Percentiles rank a stretch among this genome's conserved stretches.
These are phyloP conservation scores for Excalfactoria chinensis DNA, from an alignment of 2,113 vertebrate genomes.

Conservation along the genomic window DNA sequence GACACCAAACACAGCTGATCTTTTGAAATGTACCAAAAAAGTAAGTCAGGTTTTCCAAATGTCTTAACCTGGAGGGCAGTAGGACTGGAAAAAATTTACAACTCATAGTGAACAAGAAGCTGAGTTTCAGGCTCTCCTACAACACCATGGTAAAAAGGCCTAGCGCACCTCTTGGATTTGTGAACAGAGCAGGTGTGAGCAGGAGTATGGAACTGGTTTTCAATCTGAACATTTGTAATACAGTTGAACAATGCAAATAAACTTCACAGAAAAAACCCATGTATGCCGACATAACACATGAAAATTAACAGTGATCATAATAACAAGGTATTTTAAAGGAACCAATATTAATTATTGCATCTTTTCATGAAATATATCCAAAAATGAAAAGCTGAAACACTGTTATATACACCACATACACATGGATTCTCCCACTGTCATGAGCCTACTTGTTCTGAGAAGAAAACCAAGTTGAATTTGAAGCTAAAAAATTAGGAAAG, in stretches of 20 bases:
- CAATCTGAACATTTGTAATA: background rate
- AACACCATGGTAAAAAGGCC: background rate
- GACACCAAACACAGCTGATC: background rate
- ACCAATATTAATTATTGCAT: background rate
- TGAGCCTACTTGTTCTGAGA: background rate
- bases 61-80: background rate
- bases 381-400: background rate
- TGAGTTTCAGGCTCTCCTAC: background rate
- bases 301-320: background rate
- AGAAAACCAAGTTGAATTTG: background rate
- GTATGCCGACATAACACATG: fast-evolving
- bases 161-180: background rate
- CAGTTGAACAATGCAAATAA: background rate
- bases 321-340: background rate
- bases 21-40: background rate
- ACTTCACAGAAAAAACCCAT: background rate
- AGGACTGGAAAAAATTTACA: background rate
- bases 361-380: background rate
- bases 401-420: background rate
- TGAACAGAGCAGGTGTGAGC: background rate
- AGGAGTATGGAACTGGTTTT: background rate
- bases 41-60: background rate
- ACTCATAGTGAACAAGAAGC: background rate
- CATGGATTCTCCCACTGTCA: background rate
- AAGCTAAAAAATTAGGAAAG: background rate